phyloP scores from a whole-genome alignment of 2,888 invertebrate species.

The Chydorus sphaericus region DNA sequence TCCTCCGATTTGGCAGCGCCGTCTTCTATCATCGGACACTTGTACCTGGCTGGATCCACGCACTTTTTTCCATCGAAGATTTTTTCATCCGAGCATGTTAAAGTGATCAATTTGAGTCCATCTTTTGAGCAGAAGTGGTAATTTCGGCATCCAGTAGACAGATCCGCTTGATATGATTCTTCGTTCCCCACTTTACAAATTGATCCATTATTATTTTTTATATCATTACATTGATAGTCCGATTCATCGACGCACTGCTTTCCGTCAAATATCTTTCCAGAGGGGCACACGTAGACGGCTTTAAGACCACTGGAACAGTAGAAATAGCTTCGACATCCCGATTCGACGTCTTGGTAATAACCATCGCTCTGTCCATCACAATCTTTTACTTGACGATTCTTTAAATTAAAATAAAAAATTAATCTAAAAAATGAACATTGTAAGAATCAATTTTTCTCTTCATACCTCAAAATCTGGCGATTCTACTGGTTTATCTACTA shows the following conservation, averaged over 20 bases:
- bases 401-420: neutral
- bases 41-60: constrained; percentile 24
- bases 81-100: constrained; percentile 40
- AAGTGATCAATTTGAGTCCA: constrained; percentile 38
- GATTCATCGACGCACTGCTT: constrained; percentile 32
- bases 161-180: constrained; percentile 38
- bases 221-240: constrained; percentile 27
- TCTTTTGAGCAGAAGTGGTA: constrained; percentile 42
- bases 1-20: neutral
- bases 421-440: neutral
- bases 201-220: constrained; percentile 28
- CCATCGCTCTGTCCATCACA: constrained; percentile 32
- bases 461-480: neutral
- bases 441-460: neutral
- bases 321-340: constrained; percentile 43
- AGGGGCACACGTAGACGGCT: constrained; percentile 38
- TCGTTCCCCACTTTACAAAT: constrained; percentile 31
- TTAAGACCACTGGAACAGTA: constrained; percentile 40
- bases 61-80: constrained; percentile 44
- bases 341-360: constrained; percentile 37
- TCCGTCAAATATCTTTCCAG: constrained; percentile 35
- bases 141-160: constrained; percentile 38
- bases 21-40: constrained; percentile 11
- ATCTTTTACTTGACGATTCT: constrained; percentile 9
- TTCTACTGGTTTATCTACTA: too few species aligned